Evolutionary conservation across 2,113 vertebrate genomes (phyloP).

Genomic region (Oreochromis aureus): DNA sequence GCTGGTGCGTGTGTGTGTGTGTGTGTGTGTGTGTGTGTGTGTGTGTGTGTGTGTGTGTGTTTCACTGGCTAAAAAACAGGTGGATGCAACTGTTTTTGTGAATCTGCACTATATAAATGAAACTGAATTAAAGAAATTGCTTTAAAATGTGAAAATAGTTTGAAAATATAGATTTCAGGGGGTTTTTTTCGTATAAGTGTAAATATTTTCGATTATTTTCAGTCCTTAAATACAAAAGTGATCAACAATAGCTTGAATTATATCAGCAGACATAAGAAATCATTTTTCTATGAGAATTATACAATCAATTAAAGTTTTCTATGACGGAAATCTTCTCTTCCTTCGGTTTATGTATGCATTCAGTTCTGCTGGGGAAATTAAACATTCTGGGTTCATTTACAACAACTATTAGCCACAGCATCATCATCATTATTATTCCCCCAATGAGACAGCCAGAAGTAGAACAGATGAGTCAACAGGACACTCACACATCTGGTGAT

Average conservation of each 20-base stretch:
- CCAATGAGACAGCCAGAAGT: neutral
- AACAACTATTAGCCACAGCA: neutral
- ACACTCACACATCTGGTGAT: neutral
- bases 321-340: neutral
- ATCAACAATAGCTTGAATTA: neutral
- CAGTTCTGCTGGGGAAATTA: neutral
- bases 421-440: neutral
- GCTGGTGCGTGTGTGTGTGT: fast-evolving
- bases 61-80: neutral
- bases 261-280: neutral
- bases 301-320: neutral
- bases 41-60: neutral
- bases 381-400: neutral
- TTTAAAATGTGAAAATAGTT: neutral
- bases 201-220: neutral
- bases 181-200: neutral
- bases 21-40: too few relatives aligned
- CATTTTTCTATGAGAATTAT: neutral
- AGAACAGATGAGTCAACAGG: slow-evolving; percentile 1
- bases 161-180: neutral
- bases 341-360: neutral
- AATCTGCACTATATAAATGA: neutral
- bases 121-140: neutral
- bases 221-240: neutral
- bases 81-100: neutral